These are phyloP conservation scores for Sebastes miniatus DNA, from an alignment of 2,797 vertebrate species.

Conservation along the genomic window DNA sequence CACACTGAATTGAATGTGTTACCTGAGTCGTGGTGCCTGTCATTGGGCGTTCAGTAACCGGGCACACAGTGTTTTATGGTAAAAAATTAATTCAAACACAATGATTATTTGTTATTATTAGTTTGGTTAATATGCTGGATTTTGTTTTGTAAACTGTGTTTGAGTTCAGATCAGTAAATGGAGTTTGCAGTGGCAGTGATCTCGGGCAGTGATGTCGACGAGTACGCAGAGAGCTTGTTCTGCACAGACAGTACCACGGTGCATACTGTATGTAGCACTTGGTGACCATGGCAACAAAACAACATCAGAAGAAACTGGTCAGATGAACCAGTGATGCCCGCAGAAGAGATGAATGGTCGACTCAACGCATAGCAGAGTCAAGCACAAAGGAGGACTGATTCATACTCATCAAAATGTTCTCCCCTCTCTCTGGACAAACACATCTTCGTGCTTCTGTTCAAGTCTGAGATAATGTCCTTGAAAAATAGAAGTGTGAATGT, in stretches of 20 bases:
- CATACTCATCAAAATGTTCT: conserved; percentile 9
- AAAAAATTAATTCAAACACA: background rate
- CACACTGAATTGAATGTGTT: background rate
- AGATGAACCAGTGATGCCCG: conserved; percentile 75
- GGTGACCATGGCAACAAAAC: conserved; percentile 87
- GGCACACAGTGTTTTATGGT: background rate
- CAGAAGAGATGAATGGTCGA: conserved; percentile 70
- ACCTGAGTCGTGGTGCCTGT: background rate
- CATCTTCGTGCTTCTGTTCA: background rate
- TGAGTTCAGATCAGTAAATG: conserved; percentile 17
- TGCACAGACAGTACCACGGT: conserved; percentile 68
- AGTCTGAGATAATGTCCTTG: conserved; percentile 12
- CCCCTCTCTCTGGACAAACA: background rate
- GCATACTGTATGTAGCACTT: conserved; percentile 79
- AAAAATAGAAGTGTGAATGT: conserved; percentile 25
- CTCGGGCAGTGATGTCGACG: conserved; percentile 45
- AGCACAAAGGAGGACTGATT: conserved; percentile 43
- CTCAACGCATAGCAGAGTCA: conserved; percentile 40
- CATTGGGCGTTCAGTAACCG: background rate
- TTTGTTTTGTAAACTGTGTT: conserved; percentile 4
- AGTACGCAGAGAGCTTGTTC: conserved; percentile 55
- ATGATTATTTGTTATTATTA: background rate
- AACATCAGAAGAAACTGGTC: conserved; percentile 83
- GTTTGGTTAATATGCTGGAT: background rate
- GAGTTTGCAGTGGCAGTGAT: conserved; percentile 34